Evolutionary conservation across 2,888 invertebrate genomes (phyloP).

Genomic region (Zaprionus lineosus): DNA sequence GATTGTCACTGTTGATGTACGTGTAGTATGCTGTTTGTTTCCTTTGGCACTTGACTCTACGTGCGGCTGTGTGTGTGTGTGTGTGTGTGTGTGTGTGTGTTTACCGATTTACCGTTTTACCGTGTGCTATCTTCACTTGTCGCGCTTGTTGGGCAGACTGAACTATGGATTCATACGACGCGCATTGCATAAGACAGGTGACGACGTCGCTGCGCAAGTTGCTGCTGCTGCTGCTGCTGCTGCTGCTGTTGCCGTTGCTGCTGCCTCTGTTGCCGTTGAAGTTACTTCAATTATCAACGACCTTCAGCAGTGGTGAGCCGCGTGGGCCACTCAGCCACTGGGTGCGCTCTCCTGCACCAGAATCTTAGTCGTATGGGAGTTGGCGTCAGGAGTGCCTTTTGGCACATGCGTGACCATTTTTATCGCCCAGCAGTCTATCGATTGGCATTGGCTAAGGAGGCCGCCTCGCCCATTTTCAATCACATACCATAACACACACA

Average conservation of each 20-base stretch:
- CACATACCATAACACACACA: constrained; percentile 18
- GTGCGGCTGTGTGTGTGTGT: background rate
- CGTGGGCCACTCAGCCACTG: constrained; percentile 35
- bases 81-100: background rate
- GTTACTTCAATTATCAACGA: constrained; percentile 35
- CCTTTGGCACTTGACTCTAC: no score
- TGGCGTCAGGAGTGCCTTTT: constrained; percentile 51
- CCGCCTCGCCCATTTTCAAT: constrained; percentile 45
- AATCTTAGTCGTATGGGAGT: constrained; percentile 40
- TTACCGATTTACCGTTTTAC: constrained; percentile 31
- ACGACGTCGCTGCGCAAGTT: constrained; percentile 14
- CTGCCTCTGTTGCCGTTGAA: constrained; percentile 16
- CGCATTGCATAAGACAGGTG: constrained; percentile 68
- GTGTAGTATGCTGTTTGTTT: no score
- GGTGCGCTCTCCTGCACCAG: constrained; percentile 47
- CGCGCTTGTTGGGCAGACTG: constrained; percentile 59
- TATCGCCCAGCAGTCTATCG: constrained; percentile 47
- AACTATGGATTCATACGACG: constrained; percentile 51
- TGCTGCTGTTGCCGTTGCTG: constrained; percentile 8
- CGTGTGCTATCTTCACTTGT: constrained; percentile 67
- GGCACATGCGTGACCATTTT: constrained; percentile 69
- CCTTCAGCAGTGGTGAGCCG: constrained; percentile 40
- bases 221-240: constrained; percentile 7
- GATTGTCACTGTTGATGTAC: constrained; percentile 8
- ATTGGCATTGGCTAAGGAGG: constrained; percentile 59